These are phyloP conservation scores for Platyscapa corneri DNA, from an alignment of 1,140 invertebrate species.

Conservation along the genomic window DNA sequence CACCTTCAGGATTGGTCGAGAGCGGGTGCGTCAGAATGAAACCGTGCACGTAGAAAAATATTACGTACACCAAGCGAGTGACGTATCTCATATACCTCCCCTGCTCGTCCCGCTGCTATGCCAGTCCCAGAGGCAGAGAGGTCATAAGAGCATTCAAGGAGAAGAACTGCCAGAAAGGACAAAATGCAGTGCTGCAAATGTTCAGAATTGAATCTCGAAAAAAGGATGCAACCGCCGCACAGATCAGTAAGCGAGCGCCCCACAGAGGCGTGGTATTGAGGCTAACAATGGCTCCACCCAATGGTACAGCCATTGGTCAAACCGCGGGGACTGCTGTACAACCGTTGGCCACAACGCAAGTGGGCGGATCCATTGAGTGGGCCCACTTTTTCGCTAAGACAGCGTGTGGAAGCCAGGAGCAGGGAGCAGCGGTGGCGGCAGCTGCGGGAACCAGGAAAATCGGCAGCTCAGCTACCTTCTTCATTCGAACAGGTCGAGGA, in stretches of 20 bases:
- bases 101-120: not conserved
- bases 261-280: not conserved
- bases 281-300: not conserved
- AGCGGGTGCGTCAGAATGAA: conserved; percentile 22
- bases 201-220: not conserved
- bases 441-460: conserved; percentile 17
- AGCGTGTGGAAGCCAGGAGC: not conserved
- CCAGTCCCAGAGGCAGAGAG: not conserved
- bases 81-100: too few relatives aligned
- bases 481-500: conserved; percentile 63
- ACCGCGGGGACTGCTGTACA: too few relatives aligned
- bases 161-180: not conserved
- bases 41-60: not conserved
- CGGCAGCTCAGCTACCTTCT: conserved; percentile 48
- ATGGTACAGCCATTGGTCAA: not conserved
- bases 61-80: too few relatives aligned
- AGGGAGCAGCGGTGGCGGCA: not conserved
- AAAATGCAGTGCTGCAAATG: not conserved
- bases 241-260: not conserved
- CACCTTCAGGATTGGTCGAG: not conserved
- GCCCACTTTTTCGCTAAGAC: not conserved
- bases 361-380: not conserved
- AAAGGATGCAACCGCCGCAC: not conserved
- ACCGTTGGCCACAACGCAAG: not conserved
- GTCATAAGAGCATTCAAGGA: conserved; percentile 3